phyloP scores from a whole-genome alignment of 2,113 vertebrate species.

The Picathartes gymnocephalus region DNA sequence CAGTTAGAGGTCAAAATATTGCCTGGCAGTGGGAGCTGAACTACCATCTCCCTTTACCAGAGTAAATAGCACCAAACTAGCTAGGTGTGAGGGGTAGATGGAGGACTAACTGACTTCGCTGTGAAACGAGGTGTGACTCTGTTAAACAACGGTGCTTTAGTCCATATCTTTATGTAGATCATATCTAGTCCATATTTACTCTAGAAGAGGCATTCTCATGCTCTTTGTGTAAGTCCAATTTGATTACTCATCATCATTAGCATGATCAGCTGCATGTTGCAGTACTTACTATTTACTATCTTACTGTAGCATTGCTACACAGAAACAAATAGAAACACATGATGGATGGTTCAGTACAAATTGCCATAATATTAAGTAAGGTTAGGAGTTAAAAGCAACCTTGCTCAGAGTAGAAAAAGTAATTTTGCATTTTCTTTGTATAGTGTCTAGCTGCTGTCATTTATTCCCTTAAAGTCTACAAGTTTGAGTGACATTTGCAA shows the following conservation, averaged over 20 bases:
- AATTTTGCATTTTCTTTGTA: background rate
- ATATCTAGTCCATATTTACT: background rate
- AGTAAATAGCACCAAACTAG: background rate
- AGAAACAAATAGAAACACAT: background rate
- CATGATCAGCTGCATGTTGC: background rate
- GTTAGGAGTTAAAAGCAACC: background rate
- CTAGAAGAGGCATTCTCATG: background rate
- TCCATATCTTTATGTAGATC: background rate
- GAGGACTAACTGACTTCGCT: background rate
- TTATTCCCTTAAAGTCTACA: background rate
- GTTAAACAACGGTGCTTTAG: background rate
- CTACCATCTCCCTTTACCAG: background rate
- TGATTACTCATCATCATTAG: background rate
- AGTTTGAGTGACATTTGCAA: background rate
- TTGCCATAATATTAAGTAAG: background rate
- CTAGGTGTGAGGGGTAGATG: background rate
- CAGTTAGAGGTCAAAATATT: background rate
- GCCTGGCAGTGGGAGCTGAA: background rate
- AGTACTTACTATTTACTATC: background rate
- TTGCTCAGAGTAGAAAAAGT: background rate
- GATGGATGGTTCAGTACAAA: background rate
- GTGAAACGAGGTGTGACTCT: background rate
- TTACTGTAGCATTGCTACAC: fast-evolving
- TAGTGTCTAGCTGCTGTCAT: background rate
- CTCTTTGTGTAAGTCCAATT: background rate